Percentiles rank a stretch among this genome's conserved stretches.
Conservation (phyloP, 2,888 invertebrate genomes). For the Chorisops tibialis region DNA sequence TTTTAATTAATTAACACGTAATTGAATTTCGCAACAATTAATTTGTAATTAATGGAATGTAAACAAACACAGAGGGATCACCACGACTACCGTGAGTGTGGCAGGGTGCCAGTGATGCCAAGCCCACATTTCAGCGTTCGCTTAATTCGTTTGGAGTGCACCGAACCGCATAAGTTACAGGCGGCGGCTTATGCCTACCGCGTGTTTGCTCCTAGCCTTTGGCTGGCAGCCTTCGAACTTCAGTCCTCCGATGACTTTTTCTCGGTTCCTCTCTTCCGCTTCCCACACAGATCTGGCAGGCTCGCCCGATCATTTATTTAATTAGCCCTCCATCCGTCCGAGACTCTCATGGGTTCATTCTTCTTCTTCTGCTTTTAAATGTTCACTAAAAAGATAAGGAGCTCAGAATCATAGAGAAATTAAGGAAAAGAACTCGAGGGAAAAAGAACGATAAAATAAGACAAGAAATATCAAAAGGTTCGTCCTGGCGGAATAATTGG, state of each 20-base stretch:
- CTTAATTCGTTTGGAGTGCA: conserved; percentile 23
- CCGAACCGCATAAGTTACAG: conserved; percentile 25
- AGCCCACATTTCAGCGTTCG: conserved; percentile 3
- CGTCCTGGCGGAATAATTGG: conserved; percentile 9
- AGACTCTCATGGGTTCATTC: no score
- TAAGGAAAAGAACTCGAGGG: background rate
- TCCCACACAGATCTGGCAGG: background rate
- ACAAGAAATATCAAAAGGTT: conserved; percentile 6
- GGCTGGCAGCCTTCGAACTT: background rate
- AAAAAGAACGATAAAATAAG: background rate
- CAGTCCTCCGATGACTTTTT: conserved; percentile 1
- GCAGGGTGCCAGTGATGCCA: background rate
- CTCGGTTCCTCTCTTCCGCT: background rate
- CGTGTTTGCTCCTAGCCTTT: conserved; percentile 1
- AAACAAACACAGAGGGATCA: conserved; percentile 11
- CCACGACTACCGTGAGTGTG: background rate
- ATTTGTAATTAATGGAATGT: conserved; percentile 26
- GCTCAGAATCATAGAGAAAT: background rate
- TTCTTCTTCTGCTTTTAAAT: no score
- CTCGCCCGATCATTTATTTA: conserved; percentile 14
- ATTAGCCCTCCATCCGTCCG: conserved; percentile 8
- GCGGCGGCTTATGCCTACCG: conserved; percentile 1
- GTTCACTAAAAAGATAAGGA: no score
- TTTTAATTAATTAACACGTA: conserved; percentile 23
- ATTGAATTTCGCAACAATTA: conserved; percentile 24